phyloP scores from a whole-genome alignment of 2,113 vertebrate species.

The Bettongia penicillata region DNA sequence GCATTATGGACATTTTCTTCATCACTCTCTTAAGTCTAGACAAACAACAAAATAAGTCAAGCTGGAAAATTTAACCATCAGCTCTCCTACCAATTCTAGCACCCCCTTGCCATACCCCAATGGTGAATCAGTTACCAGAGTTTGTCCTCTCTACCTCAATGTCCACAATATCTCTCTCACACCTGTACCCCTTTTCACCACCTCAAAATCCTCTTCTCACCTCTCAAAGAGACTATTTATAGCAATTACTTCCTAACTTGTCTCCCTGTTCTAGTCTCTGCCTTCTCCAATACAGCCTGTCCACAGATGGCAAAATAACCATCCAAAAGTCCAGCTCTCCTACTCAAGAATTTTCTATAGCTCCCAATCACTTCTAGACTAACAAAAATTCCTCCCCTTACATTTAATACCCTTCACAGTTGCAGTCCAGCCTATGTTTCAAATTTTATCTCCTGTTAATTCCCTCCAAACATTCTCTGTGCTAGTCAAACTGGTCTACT shows the following conservation, averaged over 20 bases:
- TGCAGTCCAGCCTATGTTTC: neutral
- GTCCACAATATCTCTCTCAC: neutral
- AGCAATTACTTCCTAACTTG: neutral
- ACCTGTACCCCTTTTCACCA: neutral
- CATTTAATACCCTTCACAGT: neutral
- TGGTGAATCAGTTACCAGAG: neutral
- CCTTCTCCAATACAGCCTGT: neutral
- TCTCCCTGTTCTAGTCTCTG: neutral
- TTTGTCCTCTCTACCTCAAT: neutral
- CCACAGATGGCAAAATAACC: neutral
- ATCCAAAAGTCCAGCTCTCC: neutral
- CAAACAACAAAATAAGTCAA: neutral
- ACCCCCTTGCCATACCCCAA: neutral
- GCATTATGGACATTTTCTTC: neutral
- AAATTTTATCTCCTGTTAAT: neutral
- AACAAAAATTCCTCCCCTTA: neutral
- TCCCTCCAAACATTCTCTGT: neutral
- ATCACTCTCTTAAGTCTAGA: neutral
- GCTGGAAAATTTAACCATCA: neutral
- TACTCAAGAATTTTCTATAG: neutral
- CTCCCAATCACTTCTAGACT: neutral
- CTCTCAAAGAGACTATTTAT: neutral
- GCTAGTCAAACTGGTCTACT: neutral
- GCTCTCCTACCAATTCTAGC: neutral
- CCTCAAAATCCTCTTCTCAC: neutral